These are phyloP conservation scores for Turnix velox DNA, from an alignment of 2,113 vertebrate genomes.

Conservation along the genomic window DNA sequence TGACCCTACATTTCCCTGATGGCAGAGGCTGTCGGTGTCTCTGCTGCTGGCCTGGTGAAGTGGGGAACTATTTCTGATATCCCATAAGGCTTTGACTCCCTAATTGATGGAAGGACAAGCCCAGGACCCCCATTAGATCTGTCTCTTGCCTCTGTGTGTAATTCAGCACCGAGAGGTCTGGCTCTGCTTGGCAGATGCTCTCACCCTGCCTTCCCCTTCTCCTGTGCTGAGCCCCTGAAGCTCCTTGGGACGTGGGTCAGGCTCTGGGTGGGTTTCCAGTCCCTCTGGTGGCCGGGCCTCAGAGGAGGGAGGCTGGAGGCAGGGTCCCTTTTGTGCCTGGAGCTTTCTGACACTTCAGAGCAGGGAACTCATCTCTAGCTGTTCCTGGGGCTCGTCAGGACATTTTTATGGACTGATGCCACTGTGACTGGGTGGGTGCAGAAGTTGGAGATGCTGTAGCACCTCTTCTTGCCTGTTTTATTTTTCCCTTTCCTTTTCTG, in stretches of 20 bases:
- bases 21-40: constrained; percentile 3
- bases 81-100: constrained; percentile 33
- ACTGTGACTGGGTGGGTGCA: background rate
- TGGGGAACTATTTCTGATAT: constrained; percentile 8
- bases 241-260: background rate
- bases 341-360: background rate
- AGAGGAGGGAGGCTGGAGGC: background rate
- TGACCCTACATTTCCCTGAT: background rate
- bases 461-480: background rate
- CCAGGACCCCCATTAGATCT: background rate
- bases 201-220: background rate
- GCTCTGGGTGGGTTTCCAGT: too few relatives aligned
- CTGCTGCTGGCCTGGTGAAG: constrained; percentile 7
- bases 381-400: background rate
- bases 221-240: too few relatives aligned
- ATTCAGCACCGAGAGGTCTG: background rate
- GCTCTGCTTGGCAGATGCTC: background rate
- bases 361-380: background rate
- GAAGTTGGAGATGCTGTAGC: background rate
- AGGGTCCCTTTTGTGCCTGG: background rate
- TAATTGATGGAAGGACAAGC: constrained; percentile 40
- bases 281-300: too few relatives aligned
- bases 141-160: background rate
- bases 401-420: background rate
- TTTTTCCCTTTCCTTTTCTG: background rate